Conservation (phyloP, 2,888 invertebrate species). For the Argyresthia goedartella region DNA sequence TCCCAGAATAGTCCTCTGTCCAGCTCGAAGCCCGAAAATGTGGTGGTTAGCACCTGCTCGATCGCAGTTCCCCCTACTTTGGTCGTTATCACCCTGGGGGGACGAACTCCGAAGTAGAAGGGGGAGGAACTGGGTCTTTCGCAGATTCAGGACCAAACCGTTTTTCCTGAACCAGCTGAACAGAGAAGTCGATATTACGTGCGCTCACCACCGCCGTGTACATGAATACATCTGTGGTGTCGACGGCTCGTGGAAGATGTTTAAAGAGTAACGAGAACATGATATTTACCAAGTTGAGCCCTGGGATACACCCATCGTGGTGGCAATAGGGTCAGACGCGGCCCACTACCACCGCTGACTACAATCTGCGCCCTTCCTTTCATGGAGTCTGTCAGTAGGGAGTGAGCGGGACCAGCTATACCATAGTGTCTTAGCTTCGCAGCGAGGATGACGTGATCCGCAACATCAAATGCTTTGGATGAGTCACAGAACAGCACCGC, state of each 20-base stretch:
- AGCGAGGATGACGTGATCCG: not conserved
- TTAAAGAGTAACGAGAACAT: constrained; percentile 5
- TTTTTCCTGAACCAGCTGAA: constrained; percentile 4
- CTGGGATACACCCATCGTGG: constrained; percentile 3
- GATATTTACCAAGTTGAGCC: constrained; percentile 5
- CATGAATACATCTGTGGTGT: not conserved
- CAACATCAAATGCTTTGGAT: too few relatives aligned
- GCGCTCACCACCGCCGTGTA: constrained; percentile 8
- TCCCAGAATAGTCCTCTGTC: constrained; percentile 6
- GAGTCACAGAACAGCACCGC: too few relatives aligned
- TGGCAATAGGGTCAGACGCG: not conserved
- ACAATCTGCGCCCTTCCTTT: not conserved
- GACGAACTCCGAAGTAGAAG: not conserved
- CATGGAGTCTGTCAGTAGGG: not conserved
- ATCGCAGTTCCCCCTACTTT: not conserved
- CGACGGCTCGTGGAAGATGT: constrained; percentile 1
- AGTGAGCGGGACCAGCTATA: not conserved
- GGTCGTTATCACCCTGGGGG: not conserved
- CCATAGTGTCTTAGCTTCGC: not conserved
- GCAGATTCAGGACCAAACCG: constrained; percentile 3
- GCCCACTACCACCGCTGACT: not conserved
- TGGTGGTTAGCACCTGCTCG: not conserved
- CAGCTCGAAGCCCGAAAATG: constrained; percentile 6
- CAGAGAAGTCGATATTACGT: not conserved
- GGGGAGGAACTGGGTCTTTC: constrained; percentile 6